Conservation (phyloP, 2,113 vertebrate genomes). For the Coregonus clupeaformis region DNA sequence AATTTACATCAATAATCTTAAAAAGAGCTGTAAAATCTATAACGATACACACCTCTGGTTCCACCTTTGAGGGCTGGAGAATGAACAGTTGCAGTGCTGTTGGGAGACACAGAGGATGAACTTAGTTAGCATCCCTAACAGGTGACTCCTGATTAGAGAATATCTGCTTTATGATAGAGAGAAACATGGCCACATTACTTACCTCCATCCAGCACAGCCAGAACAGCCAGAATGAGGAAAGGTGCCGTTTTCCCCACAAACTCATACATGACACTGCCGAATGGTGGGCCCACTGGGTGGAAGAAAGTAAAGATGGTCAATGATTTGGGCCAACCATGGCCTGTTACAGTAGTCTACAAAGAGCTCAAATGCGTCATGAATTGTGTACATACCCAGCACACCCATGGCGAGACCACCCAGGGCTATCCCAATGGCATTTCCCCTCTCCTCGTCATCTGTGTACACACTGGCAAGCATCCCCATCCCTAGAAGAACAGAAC, state of each 20-base stretch:
- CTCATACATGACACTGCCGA: slow-evolving; percentile 94
- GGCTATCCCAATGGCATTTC: slow-evolving; percentile 93
- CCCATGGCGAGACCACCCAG: slow-evolving; percentile 94
- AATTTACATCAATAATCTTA: not conserved
- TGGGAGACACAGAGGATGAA: slow-evolving; percentile 13
- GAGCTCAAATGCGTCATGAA: not conserved
- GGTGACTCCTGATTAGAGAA: not conserved
- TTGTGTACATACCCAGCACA: slow-evolving; percentile 83
- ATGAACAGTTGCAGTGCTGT: slow-evolving; percentile 89
- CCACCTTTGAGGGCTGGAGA: slow-evolving; percentile 87
- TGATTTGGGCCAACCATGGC: not conserved
- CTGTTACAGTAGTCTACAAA: not conserved
- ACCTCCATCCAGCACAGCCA: slow-evolving; percentile 95
- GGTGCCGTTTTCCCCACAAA: slow-evolving; percentile 96
- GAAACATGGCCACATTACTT: not conserved
- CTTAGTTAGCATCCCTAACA: not conserved
- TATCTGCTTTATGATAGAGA: not conserved
- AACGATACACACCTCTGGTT: slow-evolving; percentile 84
- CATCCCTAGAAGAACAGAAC: slow-evolving; percentile 78
- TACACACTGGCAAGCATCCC: slow-evolving; percentile 98
- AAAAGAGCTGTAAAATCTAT: not conserved
- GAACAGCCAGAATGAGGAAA: slow-evolving; percentile 88
- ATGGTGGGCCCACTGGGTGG: slow-evolving; percentile 89
- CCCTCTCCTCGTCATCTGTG: slow-evolving; percentile 91
- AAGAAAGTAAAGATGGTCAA: slow-evolving; percentile 18